These are phyloP conservation scores for Raja brachyura DNA, from an alignment of 2,113 vertebrate species.

Conservation along the genomic window DNA sequence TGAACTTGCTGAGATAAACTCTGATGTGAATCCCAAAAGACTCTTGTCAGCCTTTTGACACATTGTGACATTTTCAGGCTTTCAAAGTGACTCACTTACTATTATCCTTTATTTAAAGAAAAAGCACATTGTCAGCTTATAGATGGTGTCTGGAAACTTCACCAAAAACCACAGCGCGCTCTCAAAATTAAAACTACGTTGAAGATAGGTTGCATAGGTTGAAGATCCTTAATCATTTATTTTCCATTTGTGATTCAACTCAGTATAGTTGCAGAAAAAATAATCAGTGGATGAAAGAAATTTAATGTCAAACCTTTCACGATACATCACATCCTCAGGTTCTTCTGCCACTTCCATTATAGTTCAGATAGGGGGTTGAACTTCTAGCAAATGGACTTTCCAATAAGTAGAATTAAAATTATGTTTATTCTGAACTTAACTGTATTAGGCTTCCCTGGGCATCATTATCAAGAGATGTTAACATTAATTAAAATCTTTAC, in stretches of 20 bases:
- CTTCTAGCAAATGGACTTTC: neutral
- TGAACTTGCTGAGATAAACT: neutral
- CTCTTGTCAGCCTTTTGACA: neutral
- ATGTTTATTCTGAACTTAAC: neutral
- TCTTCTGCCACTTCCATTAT: neutral
- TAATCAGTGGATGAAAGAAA: neutral
- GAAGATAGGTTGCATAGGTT: neutral
- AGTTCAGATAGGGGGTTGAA: neutral
- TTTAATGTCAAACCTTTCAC: neutral
- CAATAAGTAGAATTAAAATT: neutral
- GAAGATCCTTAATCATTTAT: neutral
- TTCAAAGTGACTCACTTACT: slow-evolving; percentile 5
- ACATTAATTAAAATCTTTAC: neutral
- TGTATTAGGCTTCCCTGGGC: neutral
- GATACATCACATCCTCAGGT: neutral
- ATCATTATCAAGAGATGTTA: neutral
- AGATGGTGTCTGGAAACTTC: neutral
- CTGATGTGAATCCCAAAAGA: slow-evolving; percentile 7
- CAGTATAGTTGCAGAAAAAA: slow-evolving; percentile 4
- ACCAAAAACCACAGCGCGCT: neutral
- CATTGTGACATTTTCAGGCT: neutral
- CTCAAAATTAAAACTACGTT: neutral
- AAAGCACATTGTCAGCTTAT: too few species aligned
- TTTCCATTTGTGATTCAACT: neutral
- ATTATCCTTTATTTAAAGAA: neutral